These are phyloP conservation scores for Philonicus albiceps DNA, from an alignment of 2,888 invertebrate species.

Conservation along the genomic window DNA sequence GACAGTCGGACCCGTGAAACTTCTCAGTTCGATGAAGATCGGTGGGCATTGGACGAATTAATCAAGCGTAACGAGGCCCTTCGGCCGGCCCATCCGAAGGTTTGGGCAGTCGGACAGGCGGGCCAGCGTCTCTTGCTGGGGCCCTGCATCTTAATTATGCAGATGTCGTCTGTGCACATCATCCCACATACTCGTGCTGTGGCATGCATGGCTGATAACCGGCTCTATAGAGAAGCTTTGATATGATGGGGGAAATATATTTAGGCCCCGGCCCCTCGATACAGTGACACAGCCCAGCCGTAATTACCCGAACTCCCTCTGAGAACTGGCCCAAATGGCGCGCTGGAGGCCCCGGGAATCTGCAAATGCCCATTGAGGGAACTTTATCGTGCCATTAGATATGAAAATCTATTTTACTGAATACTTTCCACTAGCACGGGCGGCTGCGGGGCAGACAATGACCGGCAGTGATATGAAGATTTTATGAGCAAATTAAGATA, in stretches of 20 bases:
- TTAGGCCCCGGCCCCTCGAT: neutral
- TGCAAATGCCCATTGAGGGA: conserved; percentile 29
- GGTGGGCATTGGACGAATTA: neutral
- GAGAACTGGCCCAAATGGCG: neutral
- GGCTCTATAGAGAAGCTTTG: neutral
- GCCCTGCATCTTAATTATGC: conserved; percentile 29
- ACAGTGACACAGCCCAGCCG: neutral
- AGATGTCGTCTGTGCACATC: neutral
- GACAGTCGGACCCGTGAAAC: neutral
- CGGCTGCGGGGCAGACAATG: conserved; percentile 19
- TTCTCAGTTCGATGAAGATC: neutral
- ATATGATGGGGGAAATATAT: conserved; percentile 19
- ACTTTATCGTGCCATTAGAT: conserved; percentile 38
- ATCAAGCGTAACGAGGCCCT: neutral
- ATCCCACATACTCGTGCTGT: neutral
- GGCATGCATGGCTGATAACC: neutral
- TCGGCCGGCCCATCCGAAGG: neutral
- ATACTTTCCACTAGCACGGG: conserved; percentile 3
- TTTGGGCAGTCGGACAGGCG: neutral
- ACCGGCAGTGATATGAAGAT: conserved; percentile 35
- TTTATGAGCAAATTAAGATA: conserved; percentile 39
- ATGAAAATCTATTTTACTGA: conserved; percentile 37
- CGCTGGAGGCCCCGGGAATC: neutral
- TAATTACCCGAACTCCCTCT: conserved; percentile 10
- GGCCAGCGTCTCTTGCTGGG: neutral